A percentile compares a stretch with the other conserved stretches of the same genome.
phyloP scores from a whole-genome alignment of 2,888 invertebrate genomes.

The Tanytarsus gracilentus region DNA sequence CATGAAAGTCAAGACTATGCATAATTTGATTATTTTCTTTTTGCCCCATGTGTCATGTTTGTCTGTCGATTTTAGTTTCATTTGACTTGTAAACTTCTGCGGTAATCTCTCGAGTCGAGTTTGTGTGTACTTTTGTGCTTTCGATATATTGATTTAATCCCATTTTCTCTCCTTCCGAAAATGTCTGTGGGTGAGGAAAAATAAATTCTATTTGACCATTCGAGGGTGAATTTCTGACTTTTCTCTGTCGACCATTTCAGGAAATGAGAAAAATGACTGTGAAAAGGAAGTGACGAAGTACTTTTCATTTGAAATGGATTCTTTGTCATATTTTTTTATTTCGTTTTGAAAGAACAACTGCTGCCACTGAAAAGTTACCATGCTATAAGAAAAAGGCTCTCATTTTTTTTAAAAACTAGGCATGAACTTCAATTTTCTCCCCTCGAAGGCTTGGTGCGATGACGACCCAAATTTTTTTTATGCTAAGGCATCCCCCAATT shows the following conservation, averaged over 20 bases:
- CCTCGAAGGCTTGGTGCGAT: not conserved
- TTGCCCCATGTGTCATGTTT: slow-evolving; percentile 5
- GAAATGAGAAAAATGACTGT: slow-evolving; percentile 16
- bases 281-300: slow-evolving; percentile 22
- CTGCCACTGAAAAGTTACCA: not conserved
- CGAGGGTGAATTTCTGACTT: no score
- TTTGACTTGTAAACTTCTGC: no score
- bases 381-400: not conserved
- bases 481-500: slow-evolving; percentile 11
- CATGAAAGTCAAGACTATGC: slow-evolving; percentile 7
- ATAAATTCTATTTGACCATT: no score
- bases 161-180: no score
- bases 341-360: not conserved
- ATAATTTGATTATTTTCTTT: slow-evolving; percentile 13
- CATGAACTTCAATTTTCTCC: not conserved
- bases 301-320: not conserved
- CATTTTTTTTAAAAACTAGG: slow-evolving; percentile 3
- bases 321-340: not conserved
- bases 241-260: slow-evolving; percentile 7
- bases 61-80: no score
- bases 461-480: slow-evolving; percentile 23
- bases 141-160: no score
- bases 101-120: no score
- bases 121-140: no score
- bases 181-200: no score